phyloP scores from a whole-genome alignment of 2,113 vertebrate species.

The Apteryx mantelli region DNA sequence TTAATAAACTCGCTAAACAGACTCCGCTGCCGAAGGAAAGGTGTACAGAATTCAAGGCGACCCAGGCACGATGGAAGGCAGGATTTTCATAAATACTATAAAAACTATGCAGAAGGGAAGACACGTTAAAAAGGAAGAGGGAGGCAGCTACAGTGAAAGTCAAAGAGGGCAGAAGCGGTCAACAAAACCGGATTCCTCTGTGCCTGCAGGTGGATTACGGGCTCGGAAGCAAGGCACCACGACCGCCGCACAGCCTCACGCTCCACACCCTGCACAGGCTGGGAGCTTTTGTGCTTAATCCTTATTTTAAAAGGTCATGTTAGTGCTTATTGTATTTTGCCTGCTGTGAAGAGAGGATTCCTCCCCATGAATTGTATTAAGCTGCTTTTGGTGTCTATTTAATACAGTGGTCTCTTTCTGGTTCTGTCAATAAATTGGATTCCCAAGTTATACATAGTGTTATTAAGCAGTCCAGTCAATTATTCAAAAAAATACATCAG shows the following conservation, averaged over 20 bases:
- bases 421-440: slow-evolving; percentile 60
- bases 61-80: background rate
- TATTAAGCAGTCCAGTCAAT: slow-evolving; percentile 41
- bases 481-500: slow-evolving; percentile 44
- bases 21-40: background rate
- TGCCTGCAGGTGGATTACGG: background rate
- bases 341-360: slow-evolving; percentile 48
- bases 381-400: slow-evolving; percentile 32
- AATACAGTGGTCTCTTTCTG: background rate
- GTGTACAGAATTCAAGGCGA: background rate
- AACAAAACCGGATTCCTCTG: background rate
- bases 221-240: background rate
- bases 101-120: background rate
- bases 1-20: slow-evolving; percentile 68
- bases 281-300: background rate
- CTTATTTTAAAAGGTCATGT: background rate
- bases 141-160: background rate
- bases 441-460: slow-evolving; percentile 48
- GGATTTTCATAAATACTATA: background rate
- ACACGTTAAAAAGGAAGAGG: background rate
- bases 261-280: background rate
- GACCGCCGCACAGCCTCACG: background rate
- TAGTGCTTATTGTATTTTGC: slow-evolving; percentile 39
- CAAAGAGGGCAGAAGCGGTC: background rate
- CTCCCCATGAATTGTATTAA: slow-evolving; percentile 46